Evolutionary conservation across 2,888 invertebrate genomes (phyloP).

Genomic region (Melanostoma mellinum): DNA sequence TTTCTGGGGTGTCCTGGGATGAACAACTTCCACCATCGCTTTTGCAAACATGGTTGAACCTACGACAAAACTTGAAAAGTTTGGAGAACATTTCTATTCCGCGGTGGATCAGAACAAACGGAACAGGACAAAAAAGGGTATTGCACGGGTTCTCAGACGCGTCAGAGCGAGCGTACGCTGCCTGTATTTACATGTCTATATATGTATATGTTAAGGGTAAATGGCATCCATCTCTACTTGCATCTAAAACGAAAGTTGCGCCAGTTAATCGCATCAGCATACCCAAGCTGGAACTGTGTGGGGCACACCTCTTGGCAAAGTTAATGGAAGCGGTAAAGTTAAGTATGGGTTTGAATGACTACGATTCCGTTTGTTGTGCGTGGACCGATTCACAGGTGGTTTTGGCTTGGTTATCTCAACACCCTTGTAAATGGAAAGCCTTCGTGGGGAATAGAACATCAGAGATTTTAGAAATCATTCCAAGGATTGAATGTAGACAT

Average conservation of each 20-base stretch:
- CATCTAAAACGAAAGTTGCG: conserved; percentile 21
- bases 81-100: conserved; percentile 30
- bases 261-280: conserved; percentile 19
- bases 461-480: background rate
- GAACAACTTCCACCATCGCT: conserved; percentile 9
- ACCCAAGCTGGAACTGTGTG: conserved; percentile 15
- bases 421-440: background rate
- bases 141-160: conserved; percentile 21
- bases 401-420: conserved; percentile 4
- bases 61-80: conserved; percentile 2
- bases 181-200: conserved; percentile 22
- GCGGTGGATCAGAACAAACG: conserved; percentile 7
- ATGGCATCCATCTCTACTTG: background rate
- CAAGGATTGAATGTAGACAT: conserved; percentile 5
- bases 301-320: background rate
- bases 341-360: background rate
- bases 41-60: conserved; percentile 9
- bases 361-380: conserved; percentile 1
- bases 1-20: conserved; percentile 30
- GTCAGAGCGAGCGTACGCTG: conserved; percentile 24
- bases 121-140: background rate
- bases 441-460: conserved; percentile 7
- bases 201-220: background rate
- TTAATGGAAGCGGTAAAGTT: background rate
- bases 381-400: conserved; percentile 3